Base-by-base conservation (phyloP, 2,113 vertebrate genomes). In the Heteronetta atricapilla region DNA sequence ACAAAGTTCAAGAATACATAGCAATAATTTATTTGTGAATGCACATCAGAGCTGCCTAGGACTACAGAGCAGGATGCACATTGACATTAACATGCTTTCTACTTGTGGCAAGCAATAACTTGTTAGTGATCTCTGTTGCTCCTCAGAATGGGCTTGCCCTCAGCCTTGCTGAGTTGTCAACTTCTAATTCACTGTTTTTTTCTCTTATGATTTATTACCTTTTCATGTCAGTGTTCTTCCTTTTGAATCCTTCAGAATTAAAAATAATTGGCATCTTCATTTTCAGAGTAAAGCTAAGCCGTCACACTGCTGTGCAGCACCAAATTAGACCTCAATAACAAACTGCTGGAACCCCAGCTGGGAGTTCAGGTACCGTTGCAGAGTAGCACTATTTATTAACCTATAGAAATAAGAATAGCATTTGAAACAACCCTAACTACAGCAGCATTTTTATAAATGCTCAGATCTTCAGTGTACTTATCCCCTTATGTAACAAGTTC, bases 91-190 rank as follows among this genome's bases (percentile, higher is more conserved):
- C 40, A 68, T 20, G 5, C 6, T 64, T 33, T 34, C 38, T 31
- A 26, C 28, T 56, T 10, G 0, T 1, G 1, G n/a, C 17, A 34
- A 60, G 46, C n/a, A 44, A 62, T 19, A 25, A 29, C 8, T 48
- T 44, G 42, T 23, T 11, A 74, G 17, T 25, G 12, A 42, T 29
- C 10, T 40, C 52, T 53, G 3, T 15, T 60, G 29, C 20, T 73
- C 20, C 36, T 55, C 13, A 85, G 58, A 91, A 89, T 9, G 13
- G 5, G n/a, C 76, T 87, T 89, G 89, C 84, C 40, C 60, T 84
- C 36, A 79, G 14, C 4, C 3, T 38, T 81, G 66, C 25, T 0
- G 0, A 93, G 48, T 28, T 11, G 19, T 23, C n/a, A 68, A 36
- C 7, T 68, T 88, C 5, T 46, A 79, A 75, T 82, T 79, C 34